These are phyloP conservation scores for Laticauda colubrina DNA, from an alignment of 2,113 vertebrate genomes.

Conservation along the genomic window DNA sequence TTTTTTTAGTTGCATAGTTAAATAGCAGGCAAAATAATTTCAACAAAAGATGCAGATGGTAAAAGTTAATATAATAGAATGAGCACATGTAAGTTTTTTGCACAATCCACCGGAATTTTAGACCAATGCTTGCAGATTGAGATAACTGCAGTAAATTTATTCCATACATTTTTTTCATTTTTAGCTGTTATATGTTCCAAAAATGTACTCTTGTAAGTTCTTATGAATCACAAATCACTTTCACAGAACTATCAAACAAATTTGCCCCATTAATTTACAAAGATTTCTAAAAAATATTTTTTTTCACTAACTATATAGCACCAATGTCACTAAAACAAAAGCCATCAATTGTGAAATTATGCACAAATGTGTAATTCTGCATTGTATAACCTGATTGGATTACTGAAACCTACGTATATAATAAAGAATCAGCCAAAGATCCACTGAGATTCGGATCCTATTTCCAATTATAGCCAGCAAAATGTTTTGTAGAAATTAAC, in stretches of 20 bases:
- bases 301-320: not conserved
- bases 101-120: not conserved
- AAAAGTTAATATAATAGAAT: not conserved
- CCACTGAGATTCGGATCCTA: not conserved
- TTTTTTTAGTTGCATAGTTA: not conserved
- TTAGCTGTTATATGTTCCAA: not conserved
- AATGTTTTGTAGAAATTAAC: not conserved
- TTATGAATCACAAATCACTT: not conserved
- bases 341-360: not conserved
- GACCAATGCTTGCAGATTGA: not conserved
- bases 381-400: not conserved
- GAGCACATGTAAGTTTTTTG: not conserved
- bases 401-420: not conserved
- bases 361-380: not conserved
- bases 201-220: not conserved
- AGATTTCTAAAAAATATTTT: not conserved
- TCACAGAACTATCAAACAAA: not conserved
- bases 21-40: not conserved
- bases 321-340: not conserved
- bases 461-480: not conserved
- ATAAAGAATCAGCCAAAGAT: not conserved
- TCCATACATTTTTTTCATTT: not conserved
- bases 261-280: not conserved
- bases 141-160: not conserved
- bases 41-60: not conserved